Evolutionary conservation across 2,113 vertebrate species (phyloP).

Genomic region (Tiliqua scincoides): DNA sequence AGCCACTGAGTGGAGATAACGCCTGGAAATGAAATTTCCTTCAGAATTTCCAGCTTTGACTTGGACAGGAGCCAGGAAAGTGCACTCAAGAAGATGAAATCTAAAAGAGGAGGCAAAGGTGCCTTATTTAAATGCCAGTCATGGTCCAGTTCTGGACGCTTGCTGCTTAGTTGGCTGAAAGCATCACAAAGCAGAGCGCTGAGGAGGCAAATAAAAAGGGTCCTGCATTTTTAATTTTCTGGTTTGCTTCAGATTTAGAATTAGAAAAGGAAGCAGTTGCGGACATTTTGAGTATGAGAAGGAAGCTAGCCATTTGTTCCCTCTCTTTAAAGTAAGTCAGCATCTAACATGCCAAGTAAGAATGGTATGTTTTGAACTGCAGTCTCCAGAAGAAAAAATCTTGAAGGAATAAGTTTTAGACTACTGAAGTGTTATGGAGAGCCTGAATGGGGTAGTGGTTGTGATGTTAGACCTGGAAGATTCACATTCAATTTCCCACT

Average conservation of each 20-base stretch:
- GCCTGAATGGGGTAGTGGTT: no score
- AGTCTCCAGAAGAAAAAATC: conserved; percentile 31
- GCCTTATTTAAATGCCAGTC: conserved; percentile 67
- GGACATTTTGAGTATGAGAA: conserved; percentile 13
- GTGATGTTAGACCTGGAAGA: no score
- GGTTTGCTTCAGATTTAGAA: no score
- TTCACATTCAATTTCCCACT: no score
- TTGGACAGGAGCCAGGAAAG: conserved; percentile 67
- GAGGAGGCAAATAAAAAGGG: conserved; percentile 1
- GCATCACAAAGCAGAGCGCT: conserved; percentile 23
- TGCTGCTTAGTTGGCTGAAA: no score
- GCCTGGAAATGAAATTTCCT: conserved; percentile 69
- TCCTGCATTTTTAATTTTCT: neutral
- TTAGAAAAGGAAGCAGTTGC: neutral
- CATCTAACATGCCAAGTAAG: conserved; percentile 7
- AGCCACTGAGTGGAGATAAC: conserved; percentile 18
- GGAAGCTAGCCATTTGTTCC: neutral
- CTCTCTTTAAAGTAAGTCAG: neutral
- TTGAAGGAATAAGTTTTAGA: conserved; percentile 6
- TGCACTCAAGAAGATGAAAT: conserved; percentile 14
- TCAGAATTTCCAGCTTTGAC: conserved; percentile 59
- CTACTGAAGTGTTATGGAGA: neutral
- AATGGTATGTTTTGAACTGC: conserved; percentile 29
- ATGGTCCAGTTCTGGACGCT: neutral
- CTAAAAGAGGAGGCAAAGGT: conserved; percentile 22